These are phyloP conservation scores for Tetrax tetrax DNA, from an alignment of 2,113 vertebrate species.

Conservation along the genomic window DNA sequence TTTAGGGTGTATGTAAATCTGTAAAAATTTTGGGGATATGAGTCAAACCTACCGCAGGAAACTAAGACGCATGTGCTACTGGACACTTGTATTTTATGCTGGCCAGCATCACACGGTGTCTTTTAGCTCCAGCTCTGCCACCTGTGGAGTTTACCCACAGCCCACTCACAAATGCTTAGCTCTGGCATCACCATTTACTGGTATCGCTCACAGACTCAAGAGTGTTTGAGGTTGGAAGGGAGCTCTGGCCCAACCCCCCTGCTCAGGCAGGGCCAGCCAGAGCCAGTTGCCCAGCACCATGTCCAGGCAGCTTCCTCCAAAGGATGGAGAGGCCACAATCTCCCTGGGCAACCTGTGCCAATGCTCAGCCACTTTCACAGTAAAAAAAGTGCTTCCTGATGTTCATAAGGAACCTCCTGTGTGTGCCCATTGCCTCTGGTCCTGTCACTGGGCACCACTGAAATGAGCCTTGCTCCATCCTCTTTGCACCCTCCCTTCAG, in stretches of 20 bases:
- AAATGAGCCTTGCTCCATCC: not conserved
- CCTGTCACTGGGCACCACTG: not conserved
- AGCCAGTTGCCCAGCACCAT: not conserved
- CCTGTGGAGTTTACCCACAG: not conserved
- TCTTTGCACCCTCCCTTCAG: not conserved
- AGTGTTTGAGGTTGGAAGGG: not conserved
- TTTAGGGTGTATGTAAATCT: not conserved
- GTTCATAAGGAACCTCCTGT: not conserved
- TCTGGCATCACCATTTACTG: not conserved
- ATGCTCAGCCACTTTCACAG: not conserved
- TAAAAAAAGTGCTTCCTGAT: not conserved
- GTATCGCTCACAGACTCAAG: not conserved
- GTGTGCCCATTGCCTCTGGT: not conserved
- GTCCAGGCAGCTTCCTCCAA: not conserved
- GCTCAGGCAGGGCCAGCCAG: not conserved
- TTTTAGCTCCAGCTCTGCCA: not conserved
- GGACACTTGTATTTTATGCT: not conserved
- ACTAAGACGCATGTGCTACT: not conserved
- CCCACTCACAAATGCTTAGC: not conserved
- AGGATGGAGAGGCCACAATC: not conserved
- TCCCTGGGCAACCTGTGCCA: not conserved
- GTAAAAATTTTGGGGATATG: not conserved
- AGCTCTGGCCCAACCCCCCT: not conserved
- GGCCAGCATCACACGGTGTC: not conserved
- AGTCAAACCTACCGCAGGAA: not conserved